Evolutionary conservation across 2,888 invertebrate genomes (phyloP).

Genomic region (Tiliacea aurago): DNA sequence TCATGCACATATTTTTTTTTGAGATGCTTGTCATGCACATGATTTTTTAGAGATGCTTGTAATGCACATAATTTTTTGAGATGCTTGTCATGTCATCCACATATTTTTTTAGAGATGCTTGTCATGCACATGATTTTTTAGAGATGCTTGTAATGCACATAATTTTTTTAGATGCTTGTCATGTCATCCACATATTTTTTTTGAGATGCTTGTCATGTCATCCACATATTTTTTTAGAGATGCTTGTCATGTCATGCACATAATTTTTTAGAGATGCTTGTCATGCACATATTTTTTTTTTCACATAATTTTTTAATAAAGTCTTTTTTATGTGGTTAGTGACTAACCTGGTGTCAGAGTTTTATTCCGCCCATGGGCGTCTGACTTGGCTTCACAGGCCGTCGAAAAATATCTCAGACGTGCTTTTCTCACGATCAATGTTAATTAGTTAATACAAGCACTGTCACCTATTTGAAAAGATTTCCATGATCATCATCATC

Average conservation of each 20-base stretch:
- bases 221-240: not conserved
- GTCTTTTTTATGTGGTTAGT: no score
- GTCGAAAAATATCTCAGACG: not conserved
- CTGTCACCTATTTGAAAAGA: not conserved
- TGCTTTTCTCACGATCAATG: not conserved
- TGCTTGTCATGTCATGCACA: not conserved
- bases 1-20: no score
- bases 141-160: no score
- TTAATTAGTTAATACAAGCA: not conserved
- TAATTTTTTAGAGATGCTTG: not conserved
- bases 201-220: not conserved
- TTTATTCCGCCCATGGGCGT: no score
- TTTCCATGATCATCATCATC: not conserved
- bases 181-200: no score
- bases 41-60: no score
- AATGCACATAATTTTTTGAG: no score
- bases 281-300: no score
- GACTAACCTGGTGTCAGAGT: no score
- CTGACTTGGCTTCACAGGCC: not conserved
- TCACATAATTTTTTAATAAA: no score
- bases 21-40: not conserved
- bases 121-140: no score
- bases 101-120: not conserved
- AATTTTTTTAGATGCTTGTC: not conserved
- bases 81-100: not conserved